Percentiles rank a stretch among this genome's conserved stretches.
Evolutionary conservation across 2,888 invertebrate genomes (phyloP).

Genomic region (Eupithecia insigniata): DNA sequence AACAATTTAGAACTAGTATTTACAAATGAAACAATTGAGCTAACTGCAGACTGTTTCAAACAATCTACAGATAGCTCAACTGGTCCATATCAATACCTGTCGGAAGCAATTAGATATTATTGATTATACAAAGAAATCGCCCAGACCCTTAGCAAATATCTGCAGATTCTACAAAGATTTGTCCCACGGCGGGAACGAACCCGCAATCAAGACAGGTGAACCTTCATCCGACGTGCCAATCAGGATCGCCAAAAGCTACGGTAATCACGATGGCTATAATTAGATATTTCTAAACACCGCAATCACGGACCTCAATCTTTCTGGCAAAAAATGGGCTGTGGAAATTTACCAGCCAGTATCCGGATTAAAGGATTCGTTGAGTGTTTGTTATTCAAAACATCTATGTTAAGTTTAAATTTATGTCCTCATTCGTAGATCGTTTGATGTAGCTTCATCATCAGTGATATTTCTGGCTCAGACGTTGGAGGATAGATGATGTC

Average conservation of each 20-base stretch:
- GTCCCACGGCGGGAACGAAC: neutral
- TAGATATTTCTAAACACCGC: neutral
- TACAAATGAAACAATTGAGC: no score
- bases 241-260: neutral
- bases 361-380: neutral
- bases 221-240: neutral
- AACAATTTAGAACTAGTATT: no score
- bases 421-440: neutral
- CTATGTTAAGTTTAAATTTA: neutral
- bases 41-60: no score
- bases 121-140: neutral
- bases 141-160: neutral
- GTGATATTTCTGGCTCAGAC: neutral
- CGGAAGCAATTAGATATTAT: no score
- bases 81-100: no score
- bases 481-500: neutral
- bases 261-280: neutral
- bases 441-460: neutral
- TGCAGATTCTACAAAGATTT: neutral
- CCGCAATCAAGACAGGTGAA: neutral
- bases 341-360: neutral
- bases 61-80: no score
- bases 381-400: slow-evolving; percentile 5
- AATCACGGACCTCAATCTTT: neutral
- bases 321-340: neutral